phyloP scores from a whole-genome alignment of 2,888 invertebrate genomes.

The Epinotia bilunana region DNA sequence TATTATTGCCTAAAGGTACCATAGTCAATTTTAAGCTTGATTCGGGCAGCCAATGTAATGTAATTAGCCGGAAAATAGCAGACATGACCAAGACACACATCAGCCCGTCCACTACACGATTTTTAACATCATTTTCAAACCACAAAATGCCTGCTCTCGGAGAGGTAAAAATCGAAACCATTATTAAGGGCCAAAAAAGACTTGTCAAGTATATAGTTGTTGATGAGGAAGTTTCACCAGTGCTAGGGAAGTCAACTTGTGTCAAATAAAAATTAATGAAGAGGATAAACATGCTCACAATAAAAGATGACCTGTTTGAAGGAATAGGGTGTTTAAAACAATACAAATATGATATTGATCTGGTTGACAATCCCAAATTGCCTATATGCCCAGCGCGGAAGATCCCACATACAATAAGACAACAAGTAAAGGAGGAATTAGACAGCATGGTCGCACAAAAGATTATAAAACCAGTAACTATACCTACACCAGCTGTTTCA shows the following conservation, averaged over 20 bases:
- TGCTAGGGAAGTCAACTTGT: constrained; percentile 6
- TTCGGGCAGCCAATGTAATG: constrained; percentile 39
- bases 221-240: background rate
- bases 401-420: constrained; percentile 31
- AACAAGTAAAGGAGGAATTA: constrained; percentile 28
- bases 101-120: constrained; percentile 23
- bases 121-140: constrained; percentile 26
- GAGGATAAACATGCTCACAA: background rate
- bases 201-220: constrained; percentile 17
- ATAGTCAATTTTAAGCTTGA: constrained; percentile 31
- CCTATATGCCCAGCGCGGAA: constrained; percentile 8
- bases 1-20: background rate
- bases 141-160: constrained; percentile 22
- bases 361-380: constrained; percentile 19
- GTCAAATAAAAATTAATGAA: background rate
- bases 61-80: constrained; percentile 14
- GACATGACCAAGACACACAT: background rate
- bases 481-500: constrained; percentile 32
- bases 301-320: constrained; percentile 19
- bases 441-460: constrained; percentile 25
- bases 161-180: constrained; percentile 19
- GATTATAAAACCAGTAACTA: constrained; percentile 2
- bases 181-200: background rate
- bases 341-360: constrained; percentile 27
- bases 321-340: constrained; percentile 23